Base-by-base conservation (phyloP, 2,797 vertebrate genomes). In the Pangasius macronema region DNA sequence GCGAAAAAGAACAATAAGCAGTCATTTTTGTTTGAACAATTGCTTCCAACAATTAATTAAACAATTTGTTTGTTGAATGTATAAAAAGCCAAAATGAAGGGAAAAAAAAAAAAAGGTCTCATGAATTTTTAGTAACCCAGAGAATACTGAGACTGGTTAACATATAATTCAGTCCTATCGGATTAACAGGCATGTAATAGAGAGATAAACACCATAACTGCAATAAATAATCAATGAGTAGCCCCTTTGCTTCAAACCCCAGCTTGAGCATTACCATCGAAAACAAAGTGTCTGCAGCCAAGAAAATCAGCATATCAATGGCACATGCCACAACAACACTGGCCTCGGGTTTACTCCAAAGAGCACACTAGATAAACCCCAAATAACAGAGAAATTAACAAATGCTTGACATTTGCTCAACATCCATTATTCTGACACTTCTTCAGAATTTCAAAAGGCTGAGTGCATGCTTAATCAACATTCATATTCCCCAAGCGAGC, bases 351-450 rank as follows among this genome's bases (percentile, higher is more conserved):
- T 93, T 92, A 92, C 94, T 87, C 90, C 91, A 92, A 90, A 93
- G 95, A 96, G 96, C 95, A 95, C 97, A 96, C 97, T 97, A 98
- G 98, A 99, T 99, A 99, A 99, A 99, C 97, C 98, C 97, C 97
- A 96, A 97, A 99, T 99, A 98, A 99, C 97, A 97, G 96, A 97
- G 97, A 99, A 99, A 99, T 99, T 99, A 99, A 99, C 98, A 99
- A 99, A 99, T 97, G 98, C 97, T 98, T 99, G 98, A 99, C 98
- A 99, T 99, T 99, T 99, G 98, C 98, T 99, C 97, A 97, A 99
- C 98, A 99, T 99, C 98, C 97, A 99, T 99, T 99, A 99, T 99
- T 98, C 97, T 99, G 98, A 99, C 98, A 99, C 97, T 95, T 97
- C 97, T 97, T 97, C 96, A 97, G 97, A 97, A 97, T 97, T 97